Base-by-base conservation (phyloP, 2,113 vertebrate species). In the Pelobates fuscus region DNA sequence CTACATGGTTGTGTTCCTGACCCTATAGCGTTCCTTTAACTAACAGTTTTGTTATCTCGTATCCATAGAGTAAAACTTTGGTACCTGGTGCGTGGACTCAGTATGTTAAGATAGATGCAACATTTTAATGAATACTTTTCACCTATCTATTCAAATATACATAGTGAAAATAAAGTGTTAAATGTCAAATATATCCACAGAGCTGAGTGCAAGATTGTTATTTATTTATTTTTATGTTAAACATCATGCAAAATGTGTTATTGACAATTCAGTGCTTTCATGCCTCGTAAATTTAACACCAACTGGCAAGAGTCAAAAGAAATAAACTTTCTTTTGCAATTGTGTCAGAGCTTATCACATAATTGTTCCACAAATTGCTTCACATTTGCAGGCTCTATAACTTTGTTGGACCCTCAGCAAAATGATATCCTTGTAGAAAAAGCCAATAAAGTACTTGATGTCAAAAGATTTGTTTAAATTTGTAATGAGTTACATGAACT, bases 271-370 rank as follows among this genome's bases (percentile, higher is more conserved):
- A 81, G 80, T 82, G 80, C 80, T 79, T 81, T 20, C 62, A 85
- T 85, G 86, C 81, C 73, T 83, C 79, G 76, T 83, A 81, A 81
- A 58, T 69, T 80, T 83, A 83, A 87, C 70, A 71, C 66, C 77
- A 81, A 81, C 80, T 69, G 77, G 81, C 70, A 85, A 78, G 77
- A 81, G 80, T 85, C 81, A 82, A 80, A 86, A 84, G 77, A 67
- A 82, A 84, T 78, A 65, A 82, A 77, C 78, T 78, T 81, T 70
- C 15, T 71, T 70, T 65, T 60, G 46, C 67, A 74, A 80, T 67
- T 77, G 43, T 81, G 78, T 80, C 61, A 79, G 64, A 82, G 77
- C 77, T 77, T 49, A 30, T 82, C 77, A 60, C 43, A 27, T 62
- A 30, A 62, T 61, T 43, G 43, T 49, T 61, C n/a, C 18, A 2